Evolutionary conservation across 2,113 vertebrate species (phyloP).

Genomic region (Tyto alba): DNA sequence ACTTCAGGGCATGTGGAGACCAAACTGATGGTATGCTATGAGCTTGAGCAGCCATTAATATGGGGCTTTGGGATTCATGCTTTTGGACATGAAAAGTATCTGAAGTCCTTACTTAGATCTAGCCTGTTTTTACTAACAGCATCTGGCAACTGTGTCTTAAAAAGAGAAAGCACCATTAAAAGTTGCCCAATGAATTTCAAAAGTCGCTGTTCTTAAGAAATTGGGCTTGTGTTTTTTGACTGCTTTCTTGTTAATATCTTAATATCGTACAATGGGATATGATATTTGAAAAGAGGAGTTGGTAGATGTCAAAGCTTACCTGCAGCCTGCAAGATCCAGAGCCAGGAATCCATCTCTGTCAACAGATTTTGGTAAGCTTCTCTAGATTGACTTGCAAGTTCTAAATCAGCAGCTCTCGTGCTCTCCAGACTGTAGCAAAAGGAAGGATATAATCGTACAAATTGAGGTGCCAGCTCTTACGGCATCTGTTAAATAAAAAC

Average conservation of each 20-base stretch:
- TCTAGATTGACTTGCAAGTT: neutral
- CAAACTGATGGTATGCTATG: neutral
- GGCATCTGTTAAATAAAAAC: neutral
- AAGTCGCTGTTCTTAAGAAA: neutral
- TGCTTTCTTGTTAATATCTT: neutral
- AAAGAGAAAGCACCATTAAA: neutral
- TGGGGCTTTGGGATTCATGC: neutral
- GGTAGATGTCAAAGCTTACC: neutral
- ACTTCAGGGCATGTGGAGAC: neutral
- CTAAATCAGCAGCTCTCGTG: neutral
- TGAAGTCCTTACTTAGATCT: slow-evolving; percentile 56
- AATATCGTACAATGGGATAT: neutral
- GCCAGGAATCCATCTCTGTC: neutral
- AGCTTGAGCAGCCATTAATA: neutral
- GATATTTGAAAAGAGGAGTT: neutral
- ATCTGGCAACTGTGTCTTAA: neutral
- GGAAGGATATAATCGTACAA: neutral
- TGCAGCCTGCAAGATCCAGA: slow-evolving; percentile 44
- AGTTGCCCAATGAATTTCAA: neutral
- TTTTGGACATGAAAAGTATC: neutral
- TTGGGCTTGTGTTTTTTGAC: neutral
- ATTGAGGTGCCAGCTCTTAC: neutral
- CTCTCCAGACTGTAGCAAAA: neutral
- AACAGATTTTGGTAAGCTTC: neutral
- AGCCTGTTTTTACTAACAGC: neutral